Conservation (phyloP, 2,888 invertebrate genomes). For the Drosophila conformis region DNA sequence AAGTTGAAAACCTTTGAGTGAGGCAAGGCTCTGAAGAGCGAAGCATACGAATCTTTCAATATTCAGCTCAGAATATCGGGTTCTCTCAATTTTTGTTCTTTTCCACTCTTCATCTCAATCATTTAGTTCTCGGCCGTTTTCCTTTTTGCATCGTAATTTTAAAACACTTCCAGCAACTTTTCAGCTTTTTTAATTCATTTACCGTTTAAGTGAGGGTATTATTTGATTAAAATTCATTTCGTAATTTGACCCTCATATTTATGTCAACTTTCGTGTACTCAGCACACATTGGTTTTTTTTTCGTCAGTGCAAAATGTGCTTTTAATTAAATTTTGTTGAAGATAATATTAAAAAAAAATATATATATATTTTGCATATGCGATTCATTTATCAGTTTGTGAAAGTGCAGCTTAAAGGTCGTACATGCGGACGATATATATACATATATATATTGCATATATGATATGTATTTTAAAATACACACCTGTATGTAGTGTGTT, state of each 20-base stretch:
- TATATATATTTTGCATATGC: constrained; percentile 14
- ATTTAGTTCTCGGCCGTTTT: background rate
- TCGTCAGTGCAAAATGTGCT: constrained; percentile 37
- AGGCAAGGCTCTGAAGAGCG: background rate
- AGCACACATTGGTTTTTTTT: constrained; percentile 11
- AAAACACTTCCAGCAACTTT: background rate
- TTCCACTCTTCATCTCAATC: background rate
- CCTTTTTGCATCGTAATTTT: background rate
- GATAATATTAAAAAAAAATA: constrained; percentile 13
- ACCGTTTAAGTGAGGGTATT: constrained; percentile 26
- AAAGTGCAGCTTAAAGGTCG: constrained; percentile 21
- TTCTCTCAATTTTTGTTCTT: too few relatives aligned
- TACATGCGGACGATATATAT: constrained; percentile 2
- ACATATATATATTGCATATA: background rate
- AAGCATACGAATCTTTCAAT: background rate
- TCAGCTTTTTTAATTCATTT: constrained; percentile 25
- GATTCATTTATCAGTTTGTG: constrained; percentile 19
- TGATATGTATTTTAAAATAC: constrained; percentile 5
- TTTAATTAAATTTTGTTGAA: constrained; percentile 60
- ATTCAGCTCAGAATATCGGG: background rate
- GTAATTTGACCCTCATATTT: constrained; percentile 53
- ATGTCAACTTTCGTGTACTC: constrained; percentile 28
- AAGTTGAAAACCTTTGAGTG: background rate
- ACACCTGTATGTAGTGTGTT: background rate
- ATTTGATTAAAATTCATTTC: constrained; percentile 44